phyloP scores from a whole-genome alignment of 2,888 invertebrate genomes.

The Drosophila kuntzei region DNA sequence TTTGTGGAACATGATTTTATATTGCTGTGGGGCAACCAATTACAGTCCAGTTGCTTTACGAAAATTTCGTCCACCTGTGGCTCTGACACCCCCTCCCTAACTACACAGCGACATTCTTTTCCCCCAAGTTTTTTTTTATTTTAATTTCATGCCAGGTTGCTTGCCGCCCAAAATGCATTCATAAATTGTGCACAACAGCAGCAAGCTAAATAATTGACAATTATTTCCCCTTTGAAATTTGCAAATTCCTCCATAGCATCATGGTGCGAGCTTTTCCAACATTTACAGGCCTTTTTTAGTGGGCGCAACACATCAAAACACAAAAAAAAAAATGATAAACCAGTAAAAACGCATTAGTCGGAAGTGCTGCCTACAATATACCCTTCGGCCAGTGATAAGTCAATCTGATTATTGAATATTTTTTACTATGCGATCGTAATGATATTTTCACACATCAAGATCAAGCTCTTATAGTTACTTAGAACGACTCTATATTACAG shows the following conservation, averaged over 20 bases:
- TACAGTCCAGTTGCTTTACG: not conserved
- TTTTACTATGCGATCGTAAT: too few relatives aligned
- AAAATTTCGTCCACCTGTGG: not conserved
- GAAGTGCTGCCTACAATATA: too few relatives aligned
- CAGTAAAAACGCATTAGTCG: not conserved
- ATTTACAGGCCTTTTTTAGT: too few relatives aligned
- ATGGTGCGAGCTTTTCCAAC: not conserved
- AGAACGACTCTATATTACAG: too few relatives aligned
- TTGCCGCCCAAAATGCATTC: not conserved
- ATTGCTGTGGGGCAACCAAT: not conserved
- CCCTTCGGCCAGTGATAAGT: too few relatives aligned
- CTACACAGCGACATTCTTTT: not conserved
- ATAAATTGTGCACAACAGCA: not conserved
- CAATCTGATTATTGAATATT: too few relatives aligned
- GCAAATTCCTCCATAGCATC: not conserved
- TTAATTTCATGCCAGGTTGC: not conserved
- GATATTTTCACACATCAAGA: too few relatives aligned
- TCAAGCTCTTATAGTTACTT: too few relatives aligned
- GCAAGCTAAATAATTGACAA: not conserved
- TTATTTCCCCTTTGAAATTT: not conserved
- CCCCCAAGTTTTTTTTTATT: not conserved
- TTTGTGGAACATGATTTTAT: not conserved
- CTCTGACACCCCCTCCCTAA: not conserved
- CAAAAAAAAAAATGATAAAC: not conserved
- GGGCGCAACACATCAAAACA: too few relatives aligned